phyloP scores from a whole-genome alignment of 2,797 vertebrate species.

The Fratercula arctica region DNA sequence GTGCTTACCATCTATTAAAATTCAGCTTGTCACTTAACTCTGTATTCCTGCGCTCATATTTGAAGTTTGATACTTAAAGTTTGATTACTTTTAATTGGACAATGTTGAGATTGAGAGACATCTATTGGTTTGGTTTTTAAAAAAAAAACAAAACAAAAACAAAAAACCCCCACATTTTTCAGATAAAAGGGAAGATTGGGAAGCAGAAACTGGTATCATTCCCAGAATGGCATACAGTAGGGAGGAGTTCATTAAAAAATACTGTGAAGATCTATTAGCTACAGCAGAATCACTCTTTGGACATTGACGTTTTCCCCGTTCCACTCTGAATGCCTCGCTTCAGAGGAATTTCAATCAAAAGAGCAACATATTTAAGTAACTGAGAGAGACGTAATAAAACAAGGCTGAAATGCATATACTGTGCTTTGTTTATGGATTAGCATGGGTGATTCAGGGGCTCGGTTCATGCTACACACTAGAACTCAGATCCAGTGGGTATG shows the following conservation, averaged over 20 bases:
- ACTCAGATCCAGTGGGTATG: accelerated
- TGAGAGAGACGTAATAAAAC: neutral
- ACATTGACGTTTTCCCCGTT: neutral
- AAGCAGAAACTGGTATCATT: neutral
- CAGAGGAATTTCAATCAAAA: neutral
- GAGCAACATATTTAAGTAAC: neutral
- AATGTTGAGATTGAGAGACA: neutral
- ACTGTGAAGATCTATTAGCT: neutral
- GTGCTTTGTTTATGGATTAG: neutral
- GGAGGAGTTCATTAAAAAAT: neutral
- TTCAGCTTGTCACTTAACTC: neutral
- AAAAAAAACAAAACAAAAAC: neutral
- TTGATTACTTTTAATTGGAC: neutral
- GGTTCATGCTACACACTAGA: accelerated
- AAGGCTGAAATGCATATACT: neutral
- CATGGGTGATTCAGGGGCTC: accelerated
- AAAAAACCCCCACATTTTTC: neutral
- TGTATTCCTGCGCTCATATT: neutral
- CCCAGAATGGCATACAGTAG: neutral
- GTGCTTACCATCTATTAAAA: neutral
- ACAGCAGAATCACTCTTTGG: neutral
- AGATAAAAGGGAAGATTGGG: neutral
- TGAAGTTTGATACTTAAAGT: neutral
- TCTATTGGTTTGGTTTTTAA: neutral
- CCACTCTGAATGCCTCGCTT: neutral